A percentile compares a stretch with the other conserved stretches of the same genome.
Evolutionary conservation across 2,113 vertebrate genomes (phyloP).

Genomic region (Synchiropus splendidus): DNA sequence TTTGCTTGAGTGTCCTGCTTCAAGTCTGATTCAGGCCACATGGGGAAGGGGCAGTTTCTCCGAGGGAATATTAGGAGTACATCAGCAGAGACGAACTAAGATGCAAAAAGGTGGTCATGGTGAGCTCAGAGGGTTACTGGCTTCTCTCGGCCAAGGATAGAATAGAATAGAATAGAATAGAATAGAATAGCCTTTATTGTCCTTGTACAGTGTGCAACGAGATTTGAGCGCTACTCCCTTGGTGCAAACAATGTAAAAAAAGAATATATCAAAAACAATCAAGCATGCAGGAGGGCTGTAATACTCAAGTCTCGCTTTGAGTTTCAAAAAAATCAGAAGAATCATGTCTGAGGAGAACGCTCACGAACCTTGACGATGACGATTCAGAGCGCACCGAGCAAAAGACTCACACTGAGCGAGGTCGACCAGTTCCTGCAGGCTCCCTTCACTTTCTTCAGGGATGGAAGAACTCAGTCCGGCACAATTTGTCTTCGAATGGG

Average conservation of each 20-base stretch:
- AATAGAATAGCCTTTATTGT: too few species aligned
- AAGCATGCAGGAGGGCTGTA: too few species aligned
- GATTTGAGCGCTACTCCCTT: too few species aligned
- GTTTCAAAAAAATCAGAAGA: too few species aligned
- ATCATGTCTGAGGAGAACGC: too few species aligned
- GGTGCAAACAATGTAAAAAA: too few species aligned
- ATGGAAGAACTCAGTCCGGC: conserved; percentile 93
- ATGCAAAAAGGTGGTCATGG: conserved; percentile 62
- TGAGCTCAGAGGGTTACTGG: too few species aligned
- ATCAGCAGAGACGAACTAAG: conserved; percentile 55
- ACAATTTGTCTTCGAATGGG: conserved; percentile 85
- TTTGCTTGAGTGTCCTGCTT: conserved; percentile 50
- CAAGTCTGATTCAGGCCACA: conserved; percentile 65
- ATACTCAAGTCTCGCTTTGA: too few species aligned
- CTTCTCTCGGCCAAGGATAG: conserved; percentile 54
- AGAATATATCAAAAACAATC: too few species aligned
- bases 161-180: too few species aligned
- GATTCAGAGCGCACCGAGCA: conserved; percentile 88
- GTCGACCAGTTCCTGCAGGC: conserved; percentile 95
- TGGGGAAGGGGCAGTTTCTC: conserved; percentile 64
- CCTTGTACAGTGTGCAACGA: too few species aligned
- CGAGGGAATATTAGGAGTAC: conserved; percentile 40
- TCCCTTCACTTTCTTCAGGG: conserved; percentile 89
- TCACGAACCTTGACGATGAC: conserved; percentile 69
- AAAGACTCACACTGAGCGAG: conserved; percentile 87